A percentile compares a stretch with the other conserved stretches of the same genome.
Evolutionary conservation across 2,888 invertebrate genomes (phyloP).

Genomic region (Abscondita cerata): DNA sequence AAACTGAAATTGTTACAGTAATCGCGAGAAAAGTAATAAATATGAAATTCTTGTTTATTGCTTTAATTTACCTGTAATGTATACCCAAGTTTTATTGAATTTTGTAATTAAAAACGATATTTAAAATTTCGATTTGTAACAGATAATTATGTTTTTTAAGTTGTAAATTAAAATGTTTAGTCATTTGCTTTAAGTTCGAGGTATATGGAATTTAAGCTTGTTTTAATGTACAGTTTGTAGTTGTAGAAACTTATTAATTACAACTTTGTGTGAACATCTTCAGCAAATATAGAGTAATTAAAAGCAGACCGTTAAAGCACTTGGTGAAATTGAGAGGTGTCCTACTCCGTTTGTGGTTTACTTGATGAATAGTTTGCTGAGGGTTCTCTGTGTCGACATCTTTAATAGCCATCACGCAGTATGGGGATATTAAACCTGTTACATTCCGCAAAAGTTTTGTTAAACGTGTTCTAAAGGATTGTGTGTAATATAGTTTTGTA

Average conservation of each 20-base stretch:
- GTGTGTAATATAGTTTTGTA: too few species aligned
- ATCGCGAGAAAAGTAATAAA: conserved; percentile 27
- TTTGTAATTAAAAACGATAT: too few species aligned
- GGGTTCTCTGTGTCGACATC: conserved; percentile 22
- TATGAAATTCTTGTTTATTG: conserved; percentile 29
- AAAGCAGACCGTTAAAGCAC: conserved; percentile 22
- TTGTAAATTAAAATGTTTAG: too few species aligned
- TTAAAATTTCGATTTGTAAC: neutral
- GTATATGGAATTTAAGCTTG: too few species aligned
- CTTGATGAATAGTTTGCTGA: conserved; percentile 33
- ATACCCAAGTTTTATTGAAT: conserved; percentile 9
- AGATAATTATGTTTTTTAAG: too few species aligned
- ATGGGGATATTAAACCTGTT: conserved; percentile 34
- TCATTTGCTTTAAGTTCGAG: too few species aligned
- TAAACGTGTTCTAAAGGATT: conserved; percentile 26
- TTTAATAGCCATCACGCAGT: conserved; percentile 32
- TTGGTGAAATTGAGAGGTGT: conserved; percentile 33
- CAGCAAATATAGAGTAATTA: conserved; percentile 30
- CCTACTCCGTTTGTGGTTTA: conserved; percentile 30
- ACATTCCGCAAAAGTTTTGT: conserved; percentile 26
- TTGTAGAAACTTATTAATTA: conserved; percentile 33
- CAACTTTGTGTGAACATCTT: conserved; percentile 24
- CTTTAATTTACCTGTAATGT: conserved; percentile 26
- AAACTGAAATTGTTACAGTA: conserved; percentile 29
- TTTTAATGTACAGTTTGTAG: too few species aligned